Conservation (phyloP, 2,888 invertebrate species). For the Hyppa rectilinea region DNA sequence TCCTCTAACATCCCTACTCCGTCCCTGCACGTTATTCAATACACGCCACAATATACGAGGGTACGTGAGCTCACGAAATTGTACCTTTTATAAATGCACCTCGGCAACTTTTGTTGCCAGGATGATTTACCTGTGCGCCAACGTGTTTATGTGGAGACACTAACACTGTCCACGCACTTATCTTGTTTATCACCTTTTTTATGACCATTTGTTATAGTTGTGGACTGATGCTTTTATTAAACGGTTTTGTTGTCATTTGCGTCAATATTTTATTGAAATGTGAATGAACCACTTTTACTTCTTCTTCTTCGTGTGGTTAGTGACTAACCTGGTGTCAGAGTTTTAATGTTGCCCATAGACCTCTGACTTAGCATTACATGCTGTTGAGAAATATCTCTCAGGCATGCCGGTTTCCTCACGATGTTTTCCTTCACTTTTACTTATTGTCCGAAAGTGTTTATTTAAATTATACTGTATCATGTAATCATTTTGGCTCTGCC, state of each 20-base stretch:
- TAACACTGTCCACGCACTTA: constrained; percentile 31
- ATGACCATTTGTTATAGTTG: constrained; percentile 13
- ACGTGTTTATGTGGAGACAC: constrained; percentile 45
- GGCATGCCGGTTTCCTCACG: too few relatives aligned
- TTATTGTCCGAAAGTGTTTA: not conserved
- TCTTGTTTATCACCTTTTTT: constrained; percentile 34
- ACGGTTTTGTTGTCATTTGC: not conserved
- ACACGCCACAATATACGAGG: constrained; percentile 61
- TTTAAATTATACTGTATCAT: not conserved
- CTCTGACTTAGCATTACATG: too few relatives aligned
- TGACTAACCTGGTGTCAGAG: too few relatives aligned
- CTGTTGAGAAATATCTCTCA: too few relatives aligned
- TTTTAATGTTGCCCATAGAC: too few relatives aligned
- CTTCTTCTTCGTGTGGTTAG: not conserved
- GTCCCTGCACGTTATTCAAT: constrained; percentile 66
- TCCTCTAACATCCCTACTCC: constrained; percentile 28
- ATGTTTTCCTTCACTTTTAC: too few relatives aligned
- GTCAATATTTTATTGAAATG: not conserved
- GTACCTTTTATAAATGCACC: constrained; percentile 61
- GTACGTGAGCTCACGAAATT: constrained; percentile 61
- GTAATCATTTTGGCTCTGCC: not conserved
- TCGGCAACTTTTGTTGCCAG: constrained; percentile 41
- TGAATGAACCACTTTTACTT: not conserved
- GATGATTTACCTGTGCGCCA: constrained; percentile 57
- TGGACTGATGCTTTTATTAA: constrained; percentile 9